These are phyloP conservation scores for Pangasius mekongensis DNA, from an alignment of 2,797 vertebrate genomes.

Conservation along the genomic window DNA sequence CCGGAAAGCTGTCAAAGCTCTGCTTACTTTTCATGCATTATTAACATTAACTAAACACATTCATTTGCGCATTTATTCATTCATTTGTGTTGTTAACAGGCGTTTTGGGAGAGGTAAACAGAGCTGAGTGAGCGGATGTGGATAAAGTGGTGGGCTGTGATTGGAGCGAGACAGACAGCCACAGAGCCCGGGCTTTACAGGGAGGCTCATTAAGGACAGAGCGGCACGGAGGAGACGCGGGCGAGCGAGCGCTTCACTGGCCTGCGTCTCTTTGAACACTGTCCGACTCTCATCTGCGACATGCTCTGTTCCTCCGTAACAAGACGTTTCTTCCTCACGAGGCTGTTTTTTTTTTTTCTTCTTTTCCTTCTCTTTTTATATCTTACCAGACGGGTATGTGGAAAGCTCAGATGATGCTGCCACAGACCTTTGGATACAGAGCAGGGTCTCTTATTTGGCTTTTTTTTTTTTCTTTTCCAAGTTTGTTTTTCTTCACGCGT, in stretches of 20 bases:
- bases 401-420: constrained; percentile 72
- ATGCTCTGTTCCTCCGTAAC: constrained; percentile 80
- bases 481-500: constrained; percentile 68
- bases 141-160: constrained; percentile 74
- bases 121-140: constrained; percentile 66
- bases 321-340: constrained; percentile 67
- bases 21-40: constrained; percentile 77
- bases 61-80: constrained; percentile 78
- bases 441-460: constrained; percentile 52
- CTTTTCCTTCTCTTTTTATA: constrained; percentile 60
- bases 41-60: constrained; percentile 77
- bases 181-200: constrained; percentile 53
- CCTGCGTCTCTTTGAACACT: constrained; percentile 77
- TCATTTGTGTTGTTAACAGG: constrained; percentile 81
- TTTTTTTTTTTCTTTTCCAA: constrained; percentile 52
- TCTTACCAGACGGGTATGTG: constrained; percentile 61
- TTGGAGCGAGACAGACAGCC: constrained; percentile 73
- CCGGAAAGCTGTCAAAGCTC: constrained; percentile 69
- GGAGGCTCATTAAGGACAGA: constrained; percentile 82
- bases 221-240: constrained; percentile 71
- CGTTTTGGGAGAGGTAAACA: constrained; percentile 74
- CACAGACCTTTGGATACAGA: constrained; percentile 72
- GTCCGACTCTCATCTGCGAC: constrained; percentile 76
- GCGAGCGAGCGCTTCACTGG: constrained; percentile 71
- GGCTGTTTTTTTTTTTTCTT: constrained; percentile 47